A percentile compares a stretch with the other conserved stretches of the same genome.
Evolutionary conservation across 2,888 invertebrate species (phyloP).

Genomic region (Cosmopolites sordidus): DNA sequence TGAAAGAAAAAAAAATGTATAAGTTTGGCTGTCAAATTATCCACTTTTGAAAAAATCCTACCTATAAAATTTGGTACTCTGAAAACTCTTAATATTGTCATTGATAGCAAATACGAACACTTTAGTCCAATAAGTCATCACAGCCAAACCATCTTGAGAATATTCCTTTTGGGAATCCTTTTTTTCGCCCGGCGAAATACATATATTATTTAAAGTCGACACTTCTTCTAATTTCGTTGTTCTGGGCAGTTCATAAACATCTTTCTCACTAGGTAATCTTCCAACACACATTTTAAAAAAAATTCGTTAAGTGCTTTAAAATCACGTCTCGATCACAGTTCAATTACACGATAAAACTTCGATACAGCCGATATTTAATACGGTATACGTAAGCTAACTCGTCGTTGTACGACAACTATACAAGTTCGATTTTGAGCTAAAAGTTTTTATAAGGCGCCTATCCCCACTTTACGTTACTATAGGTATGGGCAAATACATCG

Average conservation of each 20-base stretch:
- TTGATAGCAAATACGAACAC: slow-evolving; percentile 33
- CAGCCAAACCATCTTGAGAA: slow-evolving; percentile 37
- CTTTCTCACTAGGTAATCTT: slow-evolving; percentile 26
- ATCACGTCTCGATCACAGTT: too few species aligned
- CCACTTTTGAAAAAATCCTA: slow-evolving; percentile 28
- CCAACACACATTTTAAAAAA: slow-evolving; percentile 36
- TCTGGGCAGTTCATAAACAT: slow-evolving; percentile 8
- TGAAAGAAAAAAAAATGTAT: slow-evolving; percentile 46
- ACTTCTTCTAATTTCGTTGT: slow-evolving; percentile 11
- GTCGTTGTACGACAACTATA: too few species aligned
- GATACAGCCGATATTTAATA: too few species aligned
- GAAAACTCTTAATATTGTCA: slow-evolving; percentile 32
- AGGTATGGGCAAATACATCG: slow-evolving; percentile 5
- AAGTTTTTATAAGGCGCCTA: slow-evolving; percentile 1
- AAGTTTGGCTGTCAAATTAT: not conserved
- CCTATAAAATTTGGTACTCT: slow-evolving; percentile 39
- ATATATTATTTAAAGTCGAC: slow-evolving; percentile 4
- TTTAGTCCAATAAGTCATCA: slow-evolving; percentile 40
- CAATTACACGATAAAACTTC: too few species aligned
- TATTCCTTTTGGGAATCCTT: slow-evolving; percentile 23
- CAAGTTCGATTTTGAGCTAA: not conserved
- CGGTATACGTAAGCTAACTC: too few species aligned
- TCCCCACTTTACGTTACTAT: slow-evolving; percentile 10
- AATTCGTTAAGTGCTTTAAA: not conserved
- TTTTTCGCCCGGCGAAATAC: slow-evolving; percentile 9